These are phyloP conservation scores for Daktulosphaira vitifoliae DNA, from an alignment of 1,140 invertebrate species.

Conservation along the genomic window DNA sequence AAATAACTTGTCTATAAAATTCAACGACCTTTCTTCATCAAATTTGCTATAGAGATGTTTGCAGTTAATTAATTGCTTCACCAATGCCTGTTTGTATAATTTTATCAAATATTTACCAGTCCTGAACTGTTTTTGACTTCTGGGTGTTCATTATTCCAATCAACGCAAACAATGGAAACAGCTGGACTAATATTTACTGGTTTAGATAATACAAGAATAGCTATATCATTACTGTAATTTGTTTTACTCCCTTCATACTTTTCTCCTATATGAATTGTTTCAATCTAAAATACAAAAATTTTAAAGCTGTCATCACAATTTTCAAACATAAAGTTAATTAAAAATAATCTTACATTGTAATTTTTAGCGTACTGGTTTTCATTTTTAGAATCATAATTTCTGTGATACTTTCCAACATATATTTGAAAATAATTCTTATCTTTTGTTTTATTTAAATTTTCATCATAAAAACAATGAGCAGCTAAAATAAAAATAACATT, in stretches of 20 bases:
- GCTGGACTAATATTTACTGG: not conserved
- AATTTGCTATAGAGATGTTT: no score
- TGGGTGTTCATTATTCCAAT: not conserved
- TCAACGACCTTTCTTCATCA: no score
- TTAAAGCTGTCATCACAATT: no score
- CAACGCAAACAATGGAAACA: not conserved
- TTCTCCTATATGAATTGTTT: no score
- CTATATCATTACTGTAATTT: not conserved
- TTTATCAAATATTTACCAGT: no score
- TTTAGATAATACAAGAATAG: not conserved
- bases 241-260: not conserved
- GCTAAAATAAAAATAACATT: not conserved
- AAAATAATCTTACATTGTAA: not conserved
- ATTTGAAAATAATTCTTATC: not conserved
- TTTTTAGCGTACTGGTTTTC: not conserved
- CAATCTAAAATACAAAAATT: no score
- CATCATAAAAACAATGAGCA: conserved; percentile 5
- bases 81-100: no score
- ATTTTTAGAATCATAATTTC: not conserved
- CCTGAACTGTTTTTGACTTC: not conserved
- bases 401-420: not conserved
- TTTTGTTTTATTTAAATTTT: not conserved
- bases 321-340: no score
- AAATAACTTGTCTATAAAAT: no score
- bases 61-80: no score